Conservation (phyloP, 1,140 invertebrate genomes). For the Monomorium pharaonis region DNA sequence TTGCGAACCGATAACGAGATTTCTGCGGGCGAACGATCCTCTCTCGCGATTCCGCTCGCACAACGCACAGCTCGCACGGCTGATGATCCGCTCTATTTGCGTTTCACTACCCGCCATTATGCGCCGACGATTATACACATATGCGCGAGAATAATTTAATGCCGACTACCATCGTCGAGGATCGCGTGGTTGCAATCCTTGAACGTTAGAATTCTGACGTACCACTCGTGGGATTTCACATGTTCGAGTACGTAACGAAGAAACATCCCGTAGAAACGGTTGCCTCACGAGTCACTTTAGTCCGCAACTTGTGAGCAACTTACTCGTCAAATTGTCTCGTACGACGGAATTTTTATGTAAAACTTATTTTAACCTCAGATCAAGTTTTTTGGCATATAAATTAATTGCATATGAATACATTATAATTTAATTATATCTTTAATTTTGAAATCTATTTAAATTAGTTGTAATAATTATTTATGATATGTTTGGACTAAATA, state of each 20-base stretch:
- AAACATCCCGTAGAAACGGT: not conserved
- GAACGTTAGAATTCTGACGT: not conserved
- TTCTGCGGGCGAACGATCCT: constrained; percentile 56
- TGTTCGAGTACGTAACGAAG: not conserved
- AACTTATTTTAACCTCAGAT: not conserved
- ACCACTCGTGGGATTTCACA: not conserved
- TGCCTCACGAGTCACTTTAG: too few species aligned
- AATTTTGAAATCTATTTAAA: too few species aligned
- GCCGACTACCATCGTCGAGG: constrained; percentile 42
- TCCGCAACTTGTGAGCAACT: not conserved
- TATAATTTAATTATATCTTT: too few species aligned
- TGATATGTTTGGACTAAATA: too few species aligned
- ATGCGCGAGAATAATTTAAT: constrained; percentile 68
- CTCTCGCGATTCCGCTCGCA: constrained; percentile 35
- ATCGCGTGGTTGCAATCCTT: not conserved
- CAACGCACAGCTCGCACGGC: constrained; percentile 38
- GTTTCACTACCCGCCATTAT: constrained; percentile 67
- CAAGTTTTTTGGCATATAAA: not conserved
- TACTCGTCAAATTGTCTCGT: not conserved
- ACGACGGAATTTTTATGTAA: not conserved
- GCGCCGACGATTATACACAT: constrained; percentile 39
- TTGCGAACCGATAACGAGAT: constrained; percentile 71
- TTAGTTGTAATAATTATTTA: too few species aligned
- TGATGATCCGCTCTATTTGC: constrained; percentile 65
- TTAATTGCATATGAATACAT: too few species aligned